Evolutionary conservation across 2,113 vertebrate genomes (phyloP).

Genomic region (Pteropus alecto): DNA sequence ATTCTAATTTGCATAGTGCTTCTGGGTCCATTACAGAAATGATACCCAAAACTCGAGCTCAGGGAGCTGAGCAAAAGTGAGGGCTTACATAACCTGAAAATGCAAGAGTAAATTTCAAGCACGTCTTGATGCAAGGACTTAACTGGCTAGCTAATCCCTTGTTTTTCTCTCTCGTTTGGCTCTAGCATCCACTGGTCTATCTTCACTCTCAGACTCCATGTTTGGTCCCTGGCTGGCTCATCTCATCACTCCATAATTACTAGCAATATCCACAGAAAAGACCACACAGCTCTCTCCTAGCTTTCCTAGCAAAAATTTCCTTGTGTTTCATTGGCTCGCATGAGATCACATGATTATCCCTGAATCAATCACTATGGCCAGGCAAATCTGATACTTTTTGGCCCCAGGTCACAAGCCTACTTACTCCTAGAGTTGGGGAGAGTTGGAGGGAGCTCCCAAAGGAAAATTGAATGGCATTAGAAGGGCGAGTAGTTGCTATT

Average conservation of each 20-base stretch:
- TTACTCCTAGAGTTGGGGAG: not conserved
- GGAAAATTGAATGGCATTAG: not conserved
- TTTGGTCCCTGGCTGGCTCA: not conserved
- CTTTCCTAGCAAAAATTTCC: not conserved
- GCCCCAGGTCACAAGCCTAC: not conserved
- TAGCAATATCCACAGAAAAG: not conserved
- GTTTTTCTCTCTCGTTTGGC: not conserved
- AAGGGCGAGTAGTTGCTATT: not conserved
- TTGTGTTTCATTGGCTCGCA: not conserved
- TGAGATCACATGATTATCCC: not conserved
- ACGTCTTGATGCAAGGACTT: not conserved
- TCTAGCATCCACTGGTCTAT: not conserved
- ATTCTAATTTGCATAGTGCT: not conserved
- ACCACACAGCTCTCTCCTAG: not conserved
- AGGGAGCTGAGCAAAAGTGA: not conserved
- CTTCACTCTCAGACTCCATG: not conserved
- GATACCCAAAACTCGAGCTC: not conserved
- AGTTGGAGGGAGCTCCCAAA: not conserved
- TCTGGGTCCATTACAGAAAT: not conserved
- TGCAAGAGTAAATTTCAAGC: not conserved
- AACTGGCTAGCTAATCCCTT: too few species aligned
- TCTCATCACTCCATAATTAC: not conserved
- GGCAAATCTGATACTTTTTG: not conserved
- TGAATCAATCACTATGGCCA: not conserved
- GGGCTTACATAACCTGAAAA: not conserved